Conservation (phyloP, 2,113 vertebrate species). For the Alosa alosa region DNA sequence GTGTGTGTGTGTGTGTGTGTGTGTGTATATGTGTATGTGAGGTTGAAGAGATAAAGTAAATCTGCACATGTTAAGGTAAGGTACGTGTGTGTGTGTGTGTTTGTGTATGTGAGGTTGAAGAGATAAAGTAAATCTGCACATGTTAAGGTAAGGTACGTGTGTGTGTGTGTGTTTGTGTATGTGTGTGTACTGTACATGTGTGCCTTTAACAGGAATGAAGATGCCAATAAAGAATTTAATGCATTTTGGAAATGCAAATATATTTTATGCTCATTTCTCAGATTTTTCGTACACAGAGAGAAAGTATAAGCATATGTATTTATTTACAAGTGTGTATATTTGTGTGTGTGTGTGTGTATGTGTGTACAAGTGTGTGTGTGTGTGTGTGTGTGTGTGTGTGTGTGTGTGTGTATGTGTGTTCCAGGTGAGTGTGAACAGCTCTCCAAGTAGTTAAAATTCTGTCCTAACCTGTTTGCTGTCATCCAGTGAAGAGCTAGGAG, state of each 20-base stretch:
- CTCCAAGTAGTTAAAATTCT: not conserved
- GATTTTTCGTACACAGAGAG: not conserved
- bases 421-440: not conserved
- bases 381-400: not conserved
- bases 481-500: not conserved
- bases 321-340: not conserved
- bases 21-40: not conserved
- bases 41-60: not conserved
- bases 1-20: conserved; percentile 2
- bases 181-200: not conserved
- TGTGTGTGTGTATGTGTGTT: not conserved
- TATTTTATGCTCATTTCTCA: not conserved
- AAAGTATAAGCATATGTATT: not conserved
- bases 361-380: not conserved
- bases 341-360: not conserved
- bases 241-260: not conserved
- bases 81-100: not conserved
- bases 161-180: not conserved
- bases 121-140: not conserved
- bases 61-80: not conserved
- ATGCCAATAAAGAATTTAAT: not conserved
- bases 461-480: not conserved
- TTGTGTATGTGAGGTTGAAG: not conserved
- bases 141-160: not conserved
- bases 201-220: no score